These are phyloP conservation scores for Hycleus cichorii DNA, from an alignment of 1,140 invertebrate species.

Conservation along the genomic window DNA sequence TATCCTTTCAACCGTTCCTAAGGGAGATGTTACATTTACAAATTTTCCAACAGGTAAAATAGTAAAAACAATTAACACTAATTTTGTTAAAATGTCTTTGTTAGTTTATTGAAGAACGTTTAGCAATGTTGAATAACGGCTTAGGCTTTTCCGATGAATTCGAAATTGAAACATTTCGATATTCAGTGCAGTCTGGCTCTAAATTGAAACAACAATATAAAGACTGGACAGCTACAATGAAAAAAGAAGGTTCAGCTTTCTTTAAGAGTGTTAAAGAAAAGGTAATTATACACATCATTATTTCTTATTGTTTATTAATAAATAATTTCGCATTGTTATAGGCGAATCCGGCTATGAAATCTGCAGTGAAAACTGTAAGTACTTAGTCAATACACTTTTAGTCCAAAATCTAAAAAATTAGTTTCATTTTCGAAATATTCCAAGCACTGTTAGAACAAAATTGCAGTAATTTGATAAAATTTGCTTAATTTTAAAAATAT, in stretches of 20 bases:
- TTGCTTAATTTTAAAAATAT: no score
- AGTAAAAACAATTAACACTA: background rate
- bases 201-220: slow-evolving; percentile 73
- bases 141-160: slow-evolving; percentile 90
- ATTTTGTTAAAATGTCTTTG: slow-evolving; percentile 6
- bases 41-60: slow-evolving; percentile 87
- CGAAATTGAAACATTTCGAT: slow-evolving; percentile 80
- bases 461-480: no score
- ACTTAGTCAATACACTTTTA: slow-evolving; percentile 2
- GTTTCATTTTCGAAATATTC: no score
- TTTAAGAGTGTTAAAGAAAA: slow-evolving; percentile 71
- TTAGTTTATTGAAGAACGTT: slow-evolving; percentile 86
- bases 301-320: background rate
- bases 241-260: slow-evolving; percentile 52
- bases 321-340: slow-evolving; percentile 43
- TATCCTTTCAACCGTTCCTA: slow-evolving; percentile 79
- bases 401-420: no score
- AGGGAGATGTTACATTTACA: slow-evolving; percentile 86
- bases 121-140: slow-evolving; percentile 83
- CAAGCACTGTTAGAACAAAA: no score
- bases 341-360: slow-evolving; percentile 76
- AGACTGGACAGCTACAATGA: slow-evolving; percentile 53
- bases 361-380: slow-evolving; percentile 73
- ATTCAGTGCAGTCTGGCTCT: slow-evolving; percentile 72
- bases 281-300: slow-evolving; percentile 41